These are phyloP conservation scores for Nothoprocta pentlandii DNA, from an alignment of 2,113 vertebrate species.

Conservation along the genomic window DNA sequence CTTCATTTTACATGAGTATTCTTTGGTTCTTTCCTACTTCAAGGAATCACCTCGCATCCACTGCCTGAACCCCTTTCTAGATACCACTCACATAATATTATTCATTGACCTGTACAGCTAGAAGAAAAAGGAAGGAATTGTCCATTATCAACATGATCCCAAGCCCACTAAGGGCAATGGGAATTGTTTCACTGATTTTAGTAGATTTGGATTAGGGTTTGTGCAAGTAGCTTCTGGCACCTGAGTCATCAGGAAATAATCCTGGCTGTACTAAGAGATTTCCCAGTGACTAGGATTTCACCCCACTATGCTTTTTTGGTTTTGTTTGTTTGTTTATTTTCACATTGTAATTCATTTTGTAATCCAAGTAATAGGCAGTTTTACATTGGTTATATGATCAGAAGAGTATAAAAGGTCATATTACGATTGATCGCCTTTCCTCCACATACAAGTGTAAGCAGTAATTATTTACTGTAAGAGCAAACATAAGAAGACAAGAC, in stretches of 20 bases:
- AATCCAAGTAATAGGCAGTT: not conserved
- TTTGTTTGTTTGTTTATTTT: not conserved
- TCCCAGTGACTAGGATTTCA: not conserved
- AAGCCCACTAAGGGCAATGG: not conserved
- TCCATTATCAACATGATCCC: not conserved
- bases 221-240: not conserved
- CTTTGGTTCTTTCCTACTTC: not conserved
- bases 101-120: not conserved
- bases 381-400: not conserved
- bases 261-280: not conserved
- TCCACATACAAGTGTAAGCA: not conserved
- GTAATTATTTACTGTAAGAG: not conserved
- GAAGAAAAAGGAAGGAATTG: not conserved
- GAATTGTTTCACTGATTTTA: not conserved
- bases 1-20: not conserved
- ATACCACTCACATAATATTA: not conserved
- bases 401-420: not conserved
- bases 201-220: not conserved
- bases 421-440: not conserved
- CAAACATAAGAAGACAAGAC: not conserved
- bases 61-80: not conserved
- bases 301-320: not conserved
- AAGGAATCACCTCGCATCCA: not conserved
- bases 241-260: not conserved
- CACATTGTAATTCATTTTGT: not conserved